phyloP scores from a whole-genome alignment of 1,140 invertebrate genomes.

The Ips nitidus region DNA sequence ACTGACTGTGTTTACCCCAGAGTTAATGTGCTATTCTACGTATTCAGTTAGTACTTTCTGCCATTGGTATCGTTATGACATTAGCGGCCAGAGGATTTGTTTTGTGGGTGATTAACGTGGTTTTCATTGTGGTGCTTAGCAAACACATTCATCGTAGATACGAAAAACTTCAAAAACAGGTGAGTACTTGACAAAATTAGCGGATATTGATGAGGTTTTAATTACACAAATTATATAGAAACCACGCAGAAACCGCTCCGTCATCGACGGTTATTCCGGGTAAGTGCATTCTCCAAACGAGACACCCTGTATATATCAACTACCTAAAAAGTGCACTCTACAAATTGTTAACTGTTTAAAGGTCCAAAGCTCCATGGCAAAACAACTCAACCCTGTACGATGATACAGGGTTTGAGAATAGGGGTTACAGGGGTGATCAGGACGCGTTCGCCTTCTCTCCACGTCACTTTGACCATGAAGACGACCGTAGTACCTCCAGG shows the following conservation, averaged over 20 bases:
- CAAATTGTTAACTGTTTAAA: too few species aligned
- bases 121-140: slow-evolving; percentile 26
- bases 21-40: background rate
- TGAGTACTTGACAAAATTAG: too few species aligned
- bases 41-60: background rate
- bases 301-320: too few species aligned
- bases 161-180: background rate
- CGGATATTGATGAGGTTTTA: too few species aligned
- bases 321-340: too few species aligned
- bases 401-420: slow-evolving; percentile 6
- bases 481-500: background rate
- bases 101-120: slow-evolving; percentile 39
- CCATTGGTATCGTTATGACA: slow-evolving; percentile 35
- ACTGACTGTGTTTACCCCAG: background rate
- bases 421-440: slow-evolving; percentile 15
- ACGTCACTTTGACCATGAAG: background rate
- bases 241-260: background rate
- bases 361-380: background rate
- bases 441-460: background rate
- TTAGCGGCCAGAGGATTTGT: slow-evolving; percentile 39
- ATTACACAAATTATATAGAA: too few species aligned
- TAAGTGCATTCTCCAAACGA: background rate
- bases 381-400: background rate
- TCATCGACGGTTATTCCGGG: slow-evolving; percentile 27
- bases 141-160: background rate